phyloP scores from a whole-genome alignment of 2,113 vertebrate species.

The Ptilorrhoa leucosticta region DNA sequence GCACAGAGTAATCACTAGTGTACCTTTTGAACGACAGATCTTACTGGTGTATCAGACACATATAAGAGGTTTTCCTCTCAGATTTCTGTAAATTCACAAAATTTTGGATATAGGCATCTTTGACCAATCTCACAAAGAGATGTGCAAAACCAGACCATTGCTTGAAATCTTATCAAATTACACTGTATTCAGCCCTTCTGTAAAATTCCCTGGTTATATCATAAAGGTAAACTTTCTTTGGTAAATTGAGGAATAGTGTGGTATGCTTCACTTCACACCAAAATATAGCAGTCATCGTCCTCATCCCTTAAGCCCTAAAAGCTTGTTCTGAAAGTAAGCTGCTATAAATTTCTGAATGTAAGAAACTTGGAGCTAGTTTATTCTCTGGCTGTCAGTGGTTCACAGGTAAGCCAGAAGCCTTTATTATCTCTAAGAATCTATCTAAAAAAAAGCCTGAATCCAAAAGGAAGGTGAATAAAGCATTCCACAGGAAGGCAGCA shows the following conservation, averaged over 20 bases:
- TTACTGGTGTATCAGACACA: neutral
- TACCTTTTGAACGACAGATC: neutral
- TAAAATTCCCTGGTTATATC: neutral
- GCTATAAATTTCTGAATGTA: neutral
- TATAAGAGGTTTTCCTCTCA: neutral
- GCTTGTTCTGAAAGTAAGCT: neutral
- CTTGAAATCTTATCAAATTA: neutral
- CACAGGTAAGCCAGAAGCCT: neutral
- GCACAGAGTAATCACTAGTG: neutral
- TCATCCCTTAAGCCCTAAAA: neutral
- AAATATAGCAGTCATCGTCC: neutral
- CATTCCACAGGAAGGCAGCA: neutral
- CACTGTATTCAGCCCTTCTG: neutral
- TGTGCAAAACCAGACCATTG: neutral
- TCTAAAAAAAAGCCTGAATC: neutral
- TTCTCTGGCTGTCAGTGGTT: neutral
- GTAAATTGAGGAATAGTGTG: neutral
- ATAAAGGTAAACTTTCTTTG: neutral
- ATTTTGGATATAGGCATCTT: neutral
- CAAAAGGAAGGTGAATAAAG: neutral
- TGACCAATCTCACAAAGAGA: neutral
- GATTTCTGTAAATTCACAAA: neutral
- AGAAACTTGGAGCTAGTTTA: neutral
- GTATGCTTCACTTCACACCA: neutral
- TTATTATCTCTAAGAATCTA: neutral